phyloP scores from a whole-genome alignment of 1,140 invertebrate genomes.

The Ericerus pela region DNA sequence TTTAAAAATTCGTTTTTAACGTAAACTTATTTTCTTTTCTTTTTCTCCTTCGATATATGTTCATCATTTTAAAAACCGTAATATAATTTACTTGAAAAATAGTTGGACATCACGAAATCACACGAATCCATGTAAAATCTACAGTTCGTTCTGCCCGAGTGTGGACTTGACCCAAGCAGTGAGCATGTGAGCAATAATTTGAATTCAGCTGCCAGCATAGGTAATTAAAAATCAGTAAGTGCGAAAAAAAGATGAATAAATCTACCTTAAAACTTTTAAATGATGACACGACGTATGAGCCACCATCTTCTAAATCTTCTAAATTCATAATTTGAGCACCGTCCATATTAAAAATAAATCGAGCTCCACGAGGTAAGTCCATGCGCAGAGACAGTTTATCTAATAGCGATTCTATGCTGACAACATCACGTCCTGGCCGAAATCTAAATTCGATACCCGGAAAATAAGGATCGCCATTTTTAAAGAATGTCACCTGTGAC shows the following conservation, averaged over 20 bases:
- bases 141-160: too few species aligned
- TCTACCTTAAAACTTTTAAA: constrained; percentile 83
- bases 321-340: constrained; percentile 66
- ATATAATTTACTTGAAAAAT: too few species aligned
- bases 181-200: too few species aligned
- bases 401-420: constrained; percentile 68
- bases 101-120: too few species aligned
- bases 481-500: constrained; percentile 79
- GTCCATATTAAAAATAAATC: constrained; percentile 81
- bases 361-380: constrained; percentile 63
- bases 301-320: constrained; percentile 74
- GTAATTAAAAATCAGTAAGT: too few species aligned
- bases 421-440: constrained; percentile 70
- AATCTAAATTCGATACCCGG: constrained; percentile 78
- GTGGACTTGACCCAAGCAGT: too few species aligned
- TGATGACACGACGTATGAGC: constrained; percentile 80
- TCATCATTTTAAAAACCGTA: too few species aligned
- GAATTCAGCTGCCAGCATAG: too few species aligned
- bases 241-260: constrained; percentile 9
- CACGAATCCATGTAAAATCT: too few species aligned
- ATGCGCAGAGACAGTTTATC: constrained; percentile 67
- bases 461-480: constrained; percentile 84
- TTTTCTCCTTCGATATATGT: too few species aligned
- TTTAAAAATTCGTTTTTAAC: too few species aligned
- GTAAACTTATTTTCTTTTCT: too few species aligned